phyloP scores from a whole-genome alignment of 2,888 invertebrate genomes.

The Microchrysa polita region DNA sequence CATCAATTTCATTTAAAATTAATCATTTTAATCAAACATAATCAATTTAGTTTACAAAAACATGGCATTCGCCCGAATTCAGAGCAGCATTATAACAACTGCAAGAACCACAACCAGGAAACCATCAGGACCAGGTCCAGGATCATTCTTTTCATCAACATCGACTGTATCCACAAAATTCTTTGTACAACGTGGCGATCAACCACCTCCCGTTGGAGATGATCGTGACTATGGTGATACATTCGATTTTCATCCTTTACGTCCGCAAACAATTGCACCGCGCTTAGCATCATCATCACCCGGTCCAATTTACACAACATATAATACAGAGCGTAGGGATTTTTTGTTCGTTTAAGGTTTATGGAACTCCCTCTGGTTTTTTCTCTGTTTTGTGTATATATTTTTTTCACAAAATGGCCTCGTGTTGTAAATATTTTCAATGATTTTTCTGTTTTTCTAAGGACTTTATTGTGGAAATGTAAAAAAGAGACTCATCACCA shows the following conservation, averaged over 20 bases:
- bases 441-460: no score
- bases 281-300: not conserved
- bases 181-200: constrained; percentile 40
- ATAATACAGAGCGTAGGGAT: constrained; percentile 13
- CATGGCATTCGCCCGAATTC: not conserved
- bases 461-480: no score
- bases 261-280: not conserved
- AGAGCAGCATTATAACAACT: not conserved
- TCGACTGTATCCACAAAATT: not conserved
- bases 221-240: constrained; percentile 24
- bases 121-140: not conserved
- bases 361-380: no score
- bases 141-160: no score
- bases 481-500: no score
- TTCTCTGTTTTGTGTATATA: no score
- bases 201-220: constrained; percentile 23
- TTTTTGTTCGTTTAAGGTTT: no score
- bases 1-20: constrained; percentile 8
- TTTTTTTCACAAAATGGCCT: no score
- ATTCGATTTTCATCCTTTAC: constrained; percentile 24
- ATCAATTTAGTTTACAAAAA: constrained; percentile 29
- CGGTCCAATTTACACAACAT: constrained; percentile 39
- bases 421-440: no score
- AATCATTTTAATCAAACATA: no score
- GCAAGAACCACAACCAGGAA: constrained; percentile 3